phyloP scores from a whole-genome alignment of 2,113 vertebrate genomes.

The Epinephelus lanceolatus region DNA sequence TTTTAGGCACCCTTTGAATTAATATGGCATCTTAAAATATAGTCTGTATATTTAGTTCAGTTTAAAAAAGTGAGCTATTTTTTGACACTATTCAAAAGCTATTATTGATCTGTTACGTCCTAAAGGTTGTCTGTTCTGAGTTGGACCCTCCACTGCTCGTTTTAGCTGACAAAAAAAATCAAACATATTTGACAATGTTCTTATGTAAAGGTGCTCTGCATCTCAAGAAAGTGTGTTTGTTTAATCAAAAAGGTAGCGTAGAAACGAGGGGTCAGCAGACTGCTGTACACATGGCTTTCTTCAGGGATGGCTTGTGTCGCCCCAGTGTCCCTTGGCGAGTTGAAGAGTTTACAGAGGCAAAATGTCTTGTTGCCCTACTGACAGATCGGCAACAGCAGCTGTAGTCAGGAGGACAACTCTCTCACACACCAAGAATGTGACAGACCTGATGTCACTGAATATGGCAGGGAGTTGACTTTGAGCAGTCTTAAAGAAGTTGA shows the following conservation, averaged over 20 bases:
- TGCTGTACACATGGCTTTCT: constrained; percentile 39
- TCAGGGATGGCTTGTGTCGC: constrained; percentile 42
- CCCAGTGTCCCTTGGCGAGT: constrained; percentile 71
- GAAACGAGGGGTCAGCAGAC: constrained; percentile 9
- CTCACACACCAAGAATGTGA: constrained; percentile 24
- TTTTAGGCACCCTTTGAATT: too few relatives aligned
- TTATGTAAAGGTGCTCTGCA: not conserved
- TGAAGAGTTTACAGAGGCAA: constrained; percentile 78
- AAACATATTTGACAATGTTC: too few relatives aligned
- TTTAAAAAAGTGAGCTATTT: too few relatives aligned
- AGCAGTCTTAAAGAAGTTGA: not conserved
- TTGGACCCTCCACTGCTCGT: too few relatives aligned
- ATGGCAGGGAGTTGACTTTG: not conserved
- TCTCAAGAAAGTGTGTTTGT: not conserved
- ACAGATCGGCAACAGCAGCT: constrained; percentile 76
- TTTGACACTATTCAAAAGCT: too few relatives aligned
- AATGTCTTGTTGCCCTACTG: constrained; percentile 55
- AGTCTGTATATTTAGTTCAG: too few relatives aligned
- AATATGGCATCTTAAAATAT: too few relatives aligned
- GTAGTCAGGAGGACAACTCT: constrained; percentile 32
- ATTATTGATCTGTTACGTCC: too few relatives aligned
- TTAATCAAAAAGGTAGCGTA: not conserved
- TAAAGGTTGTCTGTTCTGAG: too few relatives aligned
- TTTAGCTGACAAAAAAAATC: too few relatives aligned
- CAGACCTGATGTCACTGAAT: constrained; percentile 22